Evolutionary conservation across 2,888 invertebrate species (phyloP).

Genomic region (Leptopilina drosophilae): DNA sequence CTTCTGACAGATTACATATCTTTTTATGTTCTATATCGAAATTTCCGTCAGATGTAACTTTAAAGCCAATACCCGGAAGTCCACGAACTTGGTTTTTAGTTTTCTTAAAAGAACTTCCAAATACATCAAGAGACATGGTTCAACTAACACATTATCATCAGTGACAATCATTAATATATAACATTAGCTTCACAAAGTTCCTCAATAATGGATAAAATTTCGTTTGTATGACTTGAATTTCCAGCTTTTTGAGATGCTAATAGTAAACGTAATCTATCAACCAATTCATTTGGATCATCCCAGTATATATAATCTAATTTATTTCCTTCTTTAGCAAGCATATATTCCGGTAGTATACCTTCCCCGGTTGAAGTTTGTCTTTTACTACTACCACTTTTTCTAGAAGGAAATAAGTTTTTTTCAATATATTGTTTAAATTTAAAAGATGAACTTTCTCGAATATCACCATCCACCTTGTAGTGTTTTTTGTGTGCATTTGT

Average conservation of each 20-base stretch:
- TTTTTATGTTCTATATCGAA: too few relatives aligned
- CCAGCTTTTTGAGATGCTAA: constrained; percentile 8
- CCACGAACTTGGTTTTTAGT: too few relatives aligned
- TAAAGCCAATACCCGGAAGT: too few relatives aligned
- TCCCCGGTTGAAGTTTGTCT: neutral
- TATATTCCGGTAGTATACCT: neutral
- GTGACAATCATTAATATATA: neutral
- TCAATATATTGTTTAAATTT: neutral
- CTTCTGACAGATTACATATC: too few relatives aligned
- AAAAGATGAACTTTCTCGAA: neutral
- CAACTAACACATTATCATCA: neutral
- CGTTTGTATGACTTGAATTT: constrained; percentile 24
- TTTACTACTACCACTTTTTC: neutral
- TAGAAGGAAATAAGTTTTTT: neutral
- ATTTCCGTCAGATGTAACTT: too few relatives aligned
- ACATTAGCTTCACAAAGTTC: constrained; percentile 14
- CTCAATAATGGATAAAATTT: constrained; percentile 42
- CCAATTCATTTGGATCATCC: constrained; percentile 39
- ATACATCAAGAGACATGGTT: neutral
- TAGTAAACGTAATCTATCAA: constrained; percentile 23
- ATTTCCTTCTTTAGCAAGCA: constrained; percentile 17
- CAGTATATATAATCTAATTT: neutral
- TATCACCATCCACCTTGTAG: neutral
- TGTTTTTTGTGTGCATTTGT: constrained; percentile 4
- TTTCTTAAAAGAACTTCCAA: too few relatives aligned